phyloP scores from a whole-genome alignment of 2,888 invertebrate species.

The Fragum fragum region DNA sequence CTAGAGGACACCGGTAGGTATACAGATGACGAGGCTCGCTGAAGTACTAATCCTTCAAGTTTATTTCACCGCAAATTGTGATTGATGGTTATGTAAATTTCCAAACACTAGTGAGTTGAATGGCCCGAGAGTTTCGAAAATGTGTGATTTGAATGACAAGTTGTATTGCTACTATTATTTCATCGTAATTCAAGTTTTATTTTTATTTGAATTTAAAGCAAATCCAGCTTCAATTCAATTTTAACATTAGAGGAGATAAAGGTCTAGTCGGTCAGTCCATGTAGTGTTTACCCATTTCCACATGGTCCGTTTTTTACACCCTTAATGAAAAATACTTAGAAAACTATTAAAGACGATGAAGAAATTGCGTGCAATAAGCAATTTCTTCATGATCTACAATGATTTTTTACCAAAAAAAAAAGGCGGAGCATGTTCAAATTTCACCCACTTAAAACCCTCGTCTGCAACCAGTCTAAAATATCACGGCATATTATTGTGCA shows the following conservation, averaged over 20 bases:
- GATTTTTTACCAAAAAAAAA: too few relatives aligned
- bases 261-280: too few relatives aligned
- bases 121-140: not conserved
- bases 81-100: constrained; percentile 30
- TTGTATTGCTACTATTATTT: constrained; percentile 17
- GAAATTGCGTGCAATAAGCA: too few relatives aligned
- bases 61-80: constrained; percentile 25
- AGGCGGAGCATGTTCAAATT: too few relatives aligned
- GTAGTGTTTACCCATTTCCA: too few relatives aligned
- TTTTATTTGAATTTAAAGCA: not conserved
- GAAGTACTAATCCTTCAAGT: constrained; percentile 21
- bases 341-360: too few relatives aligned
- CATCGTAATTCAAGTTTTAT: constrained; percentile 24
- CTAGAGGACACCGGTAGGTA: not conserved
- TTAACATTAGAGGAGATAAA: not conserved
- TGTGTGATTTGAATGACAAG: constrained; percentile 16
- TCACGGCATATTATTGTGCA: too few relatives aligned
- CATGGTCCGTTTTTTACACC: too few relatives aligned
- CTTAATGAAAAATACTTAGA: too few relatives aligned
- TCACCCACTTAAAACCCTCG: too few relatives aligned
- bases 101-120: constrained; percentile 26
- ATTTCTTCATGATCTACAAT: too few relatives aligned
- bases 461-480: too few relatives aligned
- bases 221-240: not conserved
- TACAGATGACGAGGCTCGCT: constrained; percentile 3